Evolutionary conservation across 2,888 invertebrate species (phyloP).

Genomic region (Metallyticus violacea): DNA sequence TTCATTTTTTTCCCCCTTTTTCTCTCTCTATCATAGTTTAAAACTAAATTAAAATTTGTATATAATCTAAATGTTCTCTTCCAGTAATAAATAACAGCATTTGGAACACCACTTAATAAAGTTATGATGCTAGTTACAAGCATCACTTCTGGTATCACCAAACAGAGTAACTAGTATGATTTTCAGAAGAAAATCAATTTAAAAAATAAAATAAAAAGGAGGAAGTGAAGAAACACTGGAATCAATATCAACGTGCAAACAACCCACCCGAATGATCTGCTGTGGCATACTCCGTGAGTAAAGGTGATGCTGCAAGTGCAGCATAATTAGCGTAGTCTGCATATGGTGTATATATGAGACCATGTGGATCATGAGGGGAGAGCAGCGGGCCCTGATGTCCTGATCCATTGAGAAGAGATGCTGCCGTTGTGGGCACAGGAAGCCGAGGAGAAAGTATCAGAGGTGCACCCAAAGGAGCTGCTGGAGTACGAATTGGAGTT

Average conservation of each 20-base stretch:
- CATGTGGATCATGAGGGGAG: slow-evolving; percentile 70
- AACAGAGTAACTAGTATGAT: background rate
- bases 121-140: background rate
- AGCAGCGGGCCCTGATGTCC: slow-evolving; percentile 60
- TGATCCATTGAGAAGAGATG: slow-evolving; percentile 58
- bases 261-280: slow-evolving; percentile 96
- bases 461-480: slow-evolving; percentile 85
- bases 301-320: slow-evolving; percentile 74
- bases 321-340: slow-evolving; percentile 90
- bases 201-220: background rate
- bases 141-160: background rate
- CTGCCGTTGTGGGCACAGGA: slow-evolving; percentile 76
- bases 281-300: slow-evolving; percentile 78
- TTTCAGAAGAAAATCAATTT: no score
- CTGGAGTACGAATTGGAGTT: slow-evolving; percentile 60
- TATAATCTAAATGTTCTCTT: background rate
- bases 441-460: slow-evolving; percentile 88
- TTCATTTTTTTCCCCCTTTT: background rate
- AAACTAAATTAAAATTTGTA: background rate
- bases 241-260: slow-evolving; percentile 75
- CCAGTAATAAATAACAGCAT: background rate
- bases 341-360: slow-evolving; percentile 82
- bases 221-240: slow-evolving; percentile 39
- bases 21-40: no score
- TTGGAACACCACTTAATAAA: background rate